Base-by-base conservation (phyloP, 2,797 vertebrate species). In the Oreochromis grahami region DNA sequence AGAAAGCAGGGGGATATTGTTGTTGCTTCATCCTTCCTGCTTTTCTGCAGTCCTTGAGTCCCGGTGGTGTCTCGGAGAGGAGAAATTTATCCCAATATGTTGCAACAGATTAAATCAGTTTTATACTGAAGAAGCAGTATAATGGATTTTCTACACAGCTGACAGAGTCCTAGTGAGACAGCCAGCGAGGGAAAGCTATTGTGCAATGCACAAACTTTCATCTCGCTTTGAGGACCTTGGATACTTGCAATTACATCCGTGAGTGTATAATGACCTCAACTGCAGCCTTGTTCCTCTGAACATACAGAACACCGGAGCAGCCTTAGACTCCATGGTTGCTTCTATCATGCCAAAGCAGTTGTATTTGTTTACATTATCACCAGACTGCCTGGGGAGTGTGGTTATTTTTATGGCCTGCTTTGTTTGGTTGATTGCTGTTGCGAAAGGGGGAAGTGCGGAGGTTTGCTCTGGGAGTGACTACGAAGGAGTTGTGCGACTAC, bases 281-380 rank as follows among this genome's bases (percentile, higher is more conserved):
- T 8, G 5, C 53, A 63, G 76, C 85, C 82, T 78, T 81, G 84
- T 86, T 81, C 80, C 77, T 79, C 65, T 87, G 86, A 65, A 87
- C 79, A 77, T 29, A 70, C 80, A 84, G n/a, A 88, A 89, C 84
- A 82, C 2, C 41, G 58, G 78, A 81, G 78, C 29, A 83, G 29
- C 85, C 90, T 85, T 88, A 80, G 63, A 89, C 87, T 63, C 79
- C 51, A 70, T 68, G 76, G 55, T 24, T 79, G 91, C 84, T 58
- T 93, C 86, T 89, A 72, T 88, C 91, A 24, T 11, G 79, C 84
- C 80, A 81, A 89, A 94, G 87, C 85, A 90, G 90, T 90, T 90
- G 91, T 92, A 90, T 95, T 94, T 91, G 93, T 95, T 95, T 95
- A 93, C 92, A 93, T 93, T 91, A 93, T 92, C 72, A 24, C 76